These are phyloP conservation scores for Periparus ater DNA, from an alignment of 2,797 vertebrate species.

Conservation along the genomic window DNA sequence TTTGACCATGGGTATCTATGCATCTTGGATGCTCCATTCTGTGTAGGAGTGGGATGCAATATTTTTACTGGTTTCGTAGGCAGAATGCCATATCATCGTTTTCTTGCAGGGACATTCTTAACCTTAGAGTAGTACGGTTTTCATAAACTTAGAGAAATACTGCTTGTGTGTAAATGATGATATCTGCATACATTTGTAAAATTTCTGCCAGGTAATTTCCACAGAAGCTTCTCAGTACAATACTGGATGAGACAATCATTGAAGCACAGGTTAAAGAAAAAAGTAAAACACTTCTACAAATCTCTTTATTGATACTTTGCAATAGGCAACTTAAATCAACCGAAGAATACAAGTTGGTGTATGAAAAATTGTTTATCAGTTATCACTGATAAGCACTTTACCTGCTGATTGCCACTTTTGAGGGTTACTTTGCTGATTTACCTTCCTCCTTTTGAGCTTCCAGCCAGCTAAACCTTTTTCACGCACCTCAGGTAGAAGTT, in stretches of 20 bases:
- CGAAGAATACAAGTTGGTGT: neutral
- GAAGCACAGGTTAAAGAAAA: neutral
- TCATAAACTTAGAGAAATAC: neutral
- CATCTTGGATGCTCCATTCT: fast-evolving
- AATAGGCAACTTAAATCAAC: neutral
- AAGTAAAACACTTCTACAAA: neutral
- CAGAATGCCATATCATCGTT: neutral
- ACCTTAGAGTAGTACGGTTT: neutral
- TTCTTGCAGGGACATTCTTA: neutral
- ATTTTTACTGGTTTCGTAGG: neutral
- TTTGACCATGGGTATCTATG: neutral
- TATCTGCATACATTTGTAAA: neutral
- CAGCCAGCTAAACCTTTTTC: neutral
- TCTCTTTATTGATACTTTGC: neutral
- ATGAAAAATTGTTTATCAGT: neutral
- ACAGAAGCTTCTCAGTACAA: neutral
- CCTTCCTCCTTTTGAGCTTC: neutral
- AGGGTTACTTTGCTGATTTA: neutral
- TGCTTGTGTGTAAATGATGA: neutral
- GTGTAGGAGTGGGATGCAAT: neutral
- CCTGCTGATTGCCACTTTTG: neutral
- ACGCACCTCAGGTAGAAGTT: neutral
- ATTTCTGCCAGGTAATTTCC: neutral
- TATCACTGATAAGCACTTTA: neutral
- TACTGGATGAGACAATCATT: neutral